These are phyloP conservation scores for Musca vetustissima DNA, from an alignment of 1,140 invertebrate species.

Conservation along the genomic window DNA sequence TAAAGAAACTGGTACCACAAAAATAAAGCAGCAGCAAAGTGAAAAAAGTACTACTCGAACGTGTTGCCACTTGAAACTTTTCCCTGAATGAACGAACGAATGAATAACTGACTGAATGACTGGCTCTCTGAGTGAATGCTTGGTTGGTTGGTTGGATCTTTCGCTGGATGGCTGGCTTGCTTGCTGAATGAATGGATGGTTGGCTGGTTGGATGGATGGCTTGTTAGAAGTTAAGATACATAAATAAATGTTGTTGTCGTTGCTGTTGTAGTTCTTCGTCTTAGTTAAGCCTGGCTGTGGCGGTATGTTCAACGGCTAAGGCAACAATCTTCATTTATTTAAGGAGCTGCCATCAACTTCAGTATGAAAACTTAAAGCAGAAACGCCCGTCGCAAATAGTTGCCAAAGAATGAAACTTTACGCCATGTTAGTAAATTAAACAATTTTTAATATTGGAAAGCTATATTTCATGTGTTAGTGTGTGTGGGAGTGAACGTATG, in stretches of 20 bases:
- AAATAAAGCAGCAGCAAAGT: slow-evolving; percentile 29
- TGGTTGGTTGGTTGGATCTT: neutral
- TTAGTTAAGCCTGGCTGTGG: neutral
- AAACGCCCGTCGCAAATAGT: too few relatives aligned
- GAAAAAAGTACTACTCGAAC: slow-evolving; percentile 41
- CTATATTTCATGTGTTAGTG: too few relatives aligned
- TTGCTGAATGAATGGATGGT: slow-evolving; percentile 13
- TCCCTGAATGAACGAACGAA: neutral
- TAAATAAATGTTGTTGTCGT: neutral
- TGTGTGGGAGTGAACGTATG: too few relatives aligned
- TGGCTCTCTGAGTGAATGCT: neutral
- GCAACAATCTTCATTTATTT: too few relatives aligned
- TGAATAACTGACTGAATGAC: neutral
- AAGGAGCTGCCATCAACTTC: too few relatives aligned
- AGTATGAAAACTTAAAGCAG: too few relatives aligned
- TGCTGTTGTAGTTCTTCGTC: neutral
- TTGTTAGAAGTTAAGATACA: slow-evolving; percentile 1
- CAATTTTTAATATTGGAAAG: too few relatives aligned
- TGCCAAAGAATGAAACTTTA: too few relatives aligned
- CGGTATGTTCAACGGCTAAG: too few relatives aligned
- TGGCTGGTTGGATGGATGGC: slow-evolving; percentile 1
- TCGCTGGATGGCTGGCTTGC: slow-evolving; percentile 6
- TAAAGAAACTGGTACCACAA: slow-evolving; percentile 6
- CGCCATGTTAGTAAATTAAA: too few relatives aligned
- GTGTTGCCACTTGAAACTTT: slow-evolving; percentile 35